These are phyloP conservation scores for Oreochromis mossambicus DNA, from an alignment of 2,797 vertebrate species.

Conservation along the genomic window DNA sequence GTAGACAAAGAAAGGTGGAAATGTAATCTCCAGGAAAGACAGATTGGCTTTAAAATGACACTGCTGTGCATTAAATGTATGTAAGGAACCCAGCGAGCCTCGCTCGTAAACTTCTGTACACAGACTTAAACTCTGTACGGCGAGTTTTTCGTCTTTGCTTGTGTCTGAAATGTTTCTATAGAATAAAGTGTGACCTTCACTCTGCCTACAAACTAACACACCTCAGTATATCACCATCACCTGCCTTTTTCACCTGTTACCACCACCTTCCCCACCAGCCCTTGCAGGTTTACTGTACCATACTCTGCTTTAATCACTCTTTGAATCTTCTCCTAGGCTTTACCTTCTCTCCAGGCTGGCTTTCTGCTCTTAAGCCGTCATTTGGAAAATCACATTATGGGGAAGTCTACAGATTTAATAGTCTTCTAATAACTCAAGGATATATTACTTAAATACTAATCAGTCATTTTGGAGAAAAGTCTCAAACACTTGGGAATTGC, in stretches of 20 bases:
- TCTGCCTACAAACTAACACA: neutral
- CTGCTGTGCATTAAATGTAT: rapidly evolving
- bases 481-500: neutral
- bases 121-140: neutral
- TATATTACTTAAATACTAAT: neutral
- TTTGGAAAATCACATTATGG: constrained; percentile 31
- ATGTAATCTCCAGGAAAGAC: neutral
- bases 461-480: neutral
- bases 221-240: constrained; percentile 28
- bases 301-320: constrained; percentile 78
- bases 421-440: neutral
- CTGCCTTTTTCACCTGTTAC: constrained; percentile 43
- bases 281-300: constrained; percentile 60
- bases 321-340: constrained; percentile 80
- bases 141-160: neutral
- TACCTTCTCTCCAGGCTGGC: constrained; percentile 65
- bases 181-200: neutral
- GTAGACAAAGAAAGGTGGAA: neutral
- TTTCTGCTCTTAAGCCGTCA: constrained; percentile 52
- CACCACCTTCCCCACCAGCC: constrained; percentile 45
- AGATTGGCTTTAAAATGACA: rapidly evolving
- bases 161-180: neutral
- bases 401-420: constrained; percentile 10
- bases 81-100: neutral
- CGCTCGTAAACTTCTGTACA: neutral